phyloP scores from a whole-genome alignment of 1,140 invertebrate species.

The Aphidius gifuensis region DNA sequence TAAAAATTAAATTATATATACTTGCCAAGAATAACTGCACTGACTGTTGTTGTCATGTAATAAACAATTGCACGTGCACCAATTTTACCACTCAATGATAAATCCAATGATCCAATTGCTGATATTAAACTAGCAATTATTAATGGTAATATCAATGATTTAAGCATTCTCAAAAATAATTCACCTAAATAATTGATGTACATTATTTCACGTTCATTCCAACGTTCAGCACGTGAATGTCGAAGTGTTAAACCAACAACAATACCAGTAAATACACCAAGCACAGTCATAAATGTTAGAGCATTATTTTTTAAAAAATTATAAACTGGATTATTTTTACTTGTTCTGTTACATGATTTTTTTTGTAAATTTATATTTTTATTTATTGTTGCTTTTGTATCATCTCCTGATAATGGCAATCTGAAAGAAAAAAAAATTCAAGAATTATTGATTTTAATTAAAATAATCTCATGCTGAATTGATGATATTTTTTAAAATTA shows the following conservation, averaged over 20 bases:
- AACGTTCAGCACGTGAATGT: slow-evolving; percentile 56
- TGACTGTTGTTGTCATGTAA: slow-evolving; percentile 74
- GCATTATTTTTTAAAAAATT: slow-evolving; percentile 70
- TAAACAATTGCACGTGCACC: slow-evolving; percentile 68
- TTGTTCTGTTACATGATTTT: slow-evolving; percentile 43
- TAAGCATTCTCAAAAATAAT: slow-evolving; percentile 77
- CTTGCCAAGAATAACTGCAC: slow-evolving; percentile 66
- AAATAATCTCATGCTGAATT: too few relatives aligned
- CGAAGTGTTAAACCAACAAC: slow-evolving; percentile 73
- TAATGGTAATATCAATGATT: slow-evolving; percentile 72
- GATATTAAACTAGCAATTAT: slow-evolving; percentile 73
- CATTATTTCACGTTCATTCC: slow-evolving; percentile 76
- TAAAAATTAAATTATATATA: slow-evolving; percentile 1
- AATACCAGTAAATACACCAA: slow-evolving; percentile 78
- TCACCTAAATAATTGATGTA: slow-evolving; percentile 83
- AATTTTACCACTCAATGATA: slow-evolving; percentile 65
- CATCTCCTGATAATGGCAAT: slow-evolving; percentile 48
- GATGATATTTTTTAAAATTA: too few relatives aligned
- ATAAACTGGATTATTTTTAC: slow-evolving; percentile 43
- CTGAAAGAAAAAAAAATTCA: slow-evolving; percentile 31
- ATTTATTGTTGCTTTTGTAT: slow-evolving; percentile 38
- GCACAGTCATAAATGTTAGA: slow-evolving; percentile 80
- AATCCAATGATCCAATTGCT: slow-evolving; percentile 68
- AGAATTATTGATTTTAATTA: neutral
- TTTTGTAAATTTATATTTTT: slow-evolving; percentile 48